Base-by-base conservation (phyloP, 2,888 invertebrate genomes). In the Archips xylosteana region DNA sequence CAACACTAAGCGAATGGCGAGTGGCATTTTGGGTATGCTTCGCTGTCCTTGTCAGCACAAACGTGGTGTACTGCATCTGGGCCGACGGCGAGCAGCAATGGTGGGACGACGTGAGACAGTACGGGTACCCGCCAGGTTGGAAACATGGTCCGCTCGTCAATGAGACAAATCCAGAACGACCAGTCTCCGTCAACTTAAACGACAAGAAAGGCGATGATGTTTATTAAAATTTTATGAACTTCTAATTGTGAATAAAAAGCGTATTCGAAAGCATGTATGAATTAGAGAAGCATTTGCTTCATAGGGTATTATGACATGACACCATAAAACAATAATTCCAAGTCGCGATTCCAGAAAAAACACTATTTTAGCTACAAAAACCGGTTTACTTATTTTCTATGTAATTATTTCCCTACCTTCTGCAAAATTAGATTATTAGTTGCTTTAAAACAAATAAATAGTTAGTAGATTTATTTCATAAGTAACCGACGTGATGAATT, bases 1-100 rank as follows among this genome's bases (percentile, higher is more conserved):
- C 92, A 74, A 91, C 92, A 0, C 64, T 92, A 70, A 87, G 81
- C 1, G 90, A 92, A 77, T 92, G 92, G 96, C 88, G 95, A 32
- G 81, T 90, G 0, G 96, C 96, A 0, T 96, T 96, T 81, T 96
- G 96, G 95, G 95, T 96, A 62, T 94, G 96, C 15, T 91, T 96
- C 42, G 94, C 78, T 0, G 94, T 96, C 4, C 94, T 96, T 75
- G 76, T 94, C 4, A 78, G 91, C 0, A 95, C 96, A 0, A 96
- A 96, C 80, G 64, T 95, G 0, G 86, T 96, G 3, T 96, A 95
- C 81, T 81, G 95, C 0, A 49, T 95, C 2, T 96, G 92, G 79
- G 96, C 95, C 0, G 95, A 95, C 74, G 96, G 95, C 0, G 95
- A 96, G 62, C 94, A 95, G 13, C 95, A 96, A 77, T 91, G 93